Evolutionary conservation across 2,888 invertebrate species (phyloP), one percentile per base, ranked within the genome.

Genomic region (Blera fallax): DNA sequence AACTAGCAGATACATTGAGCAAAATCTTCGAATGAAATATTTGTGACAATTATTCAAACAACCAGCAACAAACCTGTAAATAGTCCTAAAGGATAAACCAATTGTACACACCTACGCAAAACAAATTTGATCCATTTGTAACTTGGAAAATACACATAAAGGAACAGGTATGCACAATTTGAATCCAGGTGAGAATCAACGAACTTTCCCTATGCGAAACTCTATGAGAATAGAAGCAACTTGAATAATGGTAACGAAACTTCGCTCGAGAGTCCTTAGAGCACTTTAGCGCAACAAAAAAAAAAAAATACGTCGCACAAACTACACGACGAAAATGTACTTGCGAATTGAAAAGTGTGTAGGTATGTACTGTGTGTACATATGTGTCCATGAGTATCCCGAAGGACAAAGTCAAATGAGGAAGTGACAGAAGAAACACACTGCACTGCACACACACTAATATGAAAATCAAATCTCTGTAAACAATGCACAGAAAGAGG

Each of bases 211-310:
- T 24, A 5, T 54, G 14, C 52, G 52, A 48, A 52, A 60, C 29
- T 73, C 67, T 45, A 74, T 52, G 48, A 70, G 64, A 70, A 70
- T 65, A 40, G 65, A 60, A 74, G 64, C 74, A 65, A 80, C 70
- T 70, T 74, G 29, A 84, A 80, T 80, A 84, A 84, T 70, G 80
- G 65, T 52, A 74, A 80, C 60, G 65, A 80, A 85, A 80, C 24
- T 76, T 70, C 58, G 45, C 70, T 65, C 27, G 43, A 80, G 84
- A 72, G 56, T 80, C 70, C 52, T 72, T 32, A 70, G 58, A 79
- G 69, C 43, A 80, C 65, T 80, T 65, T 34, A 32, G 34, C 27
- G 32, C 16, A 21, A 32, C 45, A 29, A 54, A 24, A 32, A 8
- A 27, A 64, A 27, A n/a, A 60, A 72, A 72, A 45, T 11, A 37